phyloP scores from a whole-genome alignment of 1,140 invertebrate genomes.

The Cydia pomonella region DNA sequence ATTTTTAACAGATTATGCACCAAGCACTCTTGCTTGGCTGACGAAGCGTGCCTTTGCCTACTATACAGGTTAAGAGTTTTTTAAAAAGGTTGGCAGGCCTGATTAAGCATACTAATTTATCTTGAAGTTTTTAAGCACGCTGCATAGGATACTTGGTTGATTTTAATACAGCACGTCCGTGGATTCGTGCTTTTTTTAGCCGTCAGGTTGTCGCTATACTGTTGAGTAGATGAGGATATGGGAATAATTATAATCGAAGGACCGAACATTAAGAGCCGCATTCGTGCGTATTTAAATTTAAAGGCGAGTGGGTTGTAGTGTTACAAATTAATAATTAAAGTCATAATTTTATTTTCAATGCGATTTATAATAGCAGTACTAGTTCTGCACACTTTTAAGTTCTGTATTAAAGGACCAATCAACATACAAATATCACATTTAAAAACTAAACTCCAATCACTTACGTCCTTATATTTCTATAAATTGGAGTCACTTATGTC shows the following conservation, averaged over 20 bases:
- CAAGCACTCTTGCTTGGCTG: conserved; percentile 46
- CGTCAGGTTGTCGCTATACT: background rate
- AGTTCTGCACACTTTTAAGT: too few species aligned
- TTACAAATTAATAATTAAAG: background rate
- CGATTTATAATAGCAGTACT: too few species aligned
- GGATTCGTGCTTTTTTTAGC: background rate
- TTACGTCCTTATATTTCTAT: too few species aligned
- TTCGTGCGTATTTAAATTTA: background rate
- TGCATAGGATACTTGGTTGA: conserved; percentile 22
- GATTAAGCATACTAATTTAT: conserved; percentile 33
- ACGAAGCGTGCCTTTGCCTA: conserved; percentile 50
- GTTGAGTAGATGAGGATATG: background rate
- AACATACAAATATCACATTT: background rate
- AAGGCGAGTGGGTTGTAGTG: background rate
- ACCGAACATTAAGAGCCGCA: background rate
- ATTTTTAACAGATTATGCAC: conserved; percentile 75
- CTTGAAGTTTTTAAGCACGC: conserved; percentile 30
- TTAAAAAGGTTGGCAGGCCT: conserved; percentile 31
- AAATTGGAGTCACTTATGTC: too few species aligned
- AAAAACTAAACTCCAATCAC: background rate
- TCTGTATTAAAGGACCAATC: background rate
- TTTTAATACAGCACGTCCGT: background rate
- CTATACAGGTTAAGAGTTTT: conserved; percentile 32
- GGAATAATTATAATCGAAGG: conserved; percentile 9
- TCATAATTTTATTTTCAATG: background rate